Evolutionary conservation across 2,113 vertebrate genomes (phyloP), one percentile per base, ranked within the genome.

Genomic region (Phrynosoma blainvillii): DNA sequence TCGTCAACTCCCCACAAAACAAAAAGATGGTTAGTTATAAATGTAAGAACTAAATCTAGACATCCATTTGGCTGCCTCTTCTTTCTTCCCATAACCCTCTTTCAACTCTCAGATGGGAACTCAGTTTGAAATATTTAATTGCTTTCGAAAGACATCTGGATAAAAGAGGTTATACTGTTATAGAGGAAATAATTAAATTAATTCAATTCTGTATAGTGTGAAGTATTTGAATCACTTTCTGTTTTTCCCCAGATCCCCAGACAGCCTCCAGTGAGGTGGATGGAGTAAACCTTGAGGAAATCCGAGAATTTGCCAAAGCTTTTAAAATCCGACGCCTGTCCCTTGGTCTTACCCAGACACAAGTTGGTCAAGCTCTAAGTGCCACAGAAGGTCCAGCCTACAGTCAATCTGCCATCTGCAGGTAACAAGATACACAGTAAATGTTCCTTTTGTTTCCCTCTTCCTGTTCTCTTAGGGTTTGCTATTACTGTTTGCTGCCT

Each of bases 401-500:
- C 97, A 99, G 99, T 96, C 99, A 99, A 97, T 99, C 99, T 92
- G 99, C 99, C 97, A 99, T 99, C 97, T 99, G 99, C 98, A 99
- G 99, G 99, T 99, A 99, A 98, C 96, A 87, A 88, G 89, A 42
- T 87, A 93, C 90, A 85, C 92, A 93, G 92, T 95, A 90, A 93
- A 91, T 77, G 42, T 74, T 88, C 30, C 2, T 5, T 59, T 83
- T 30, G 2, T 16, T 52, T 66, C 73, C 40, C 25, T 30, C 30
- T 4, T 1, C 30, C 36, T 78, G 65, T 88, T 90, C 87, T 32
- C 88, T 89, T 70, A 62, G 40, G 68, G 89, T 79, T 79, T 90
- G 84, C 21, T n/a, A 10, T 65, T n/a, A 12, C 84, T 80, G 52
- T 75, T 70, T 76, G 59, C 36, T 54, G 54, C 86, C 47, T 93